Evolutionary conservation across 2,797 vertebrate genomes (phyloP).

Genomic region (Cyprinodon diabolis): DNA sequence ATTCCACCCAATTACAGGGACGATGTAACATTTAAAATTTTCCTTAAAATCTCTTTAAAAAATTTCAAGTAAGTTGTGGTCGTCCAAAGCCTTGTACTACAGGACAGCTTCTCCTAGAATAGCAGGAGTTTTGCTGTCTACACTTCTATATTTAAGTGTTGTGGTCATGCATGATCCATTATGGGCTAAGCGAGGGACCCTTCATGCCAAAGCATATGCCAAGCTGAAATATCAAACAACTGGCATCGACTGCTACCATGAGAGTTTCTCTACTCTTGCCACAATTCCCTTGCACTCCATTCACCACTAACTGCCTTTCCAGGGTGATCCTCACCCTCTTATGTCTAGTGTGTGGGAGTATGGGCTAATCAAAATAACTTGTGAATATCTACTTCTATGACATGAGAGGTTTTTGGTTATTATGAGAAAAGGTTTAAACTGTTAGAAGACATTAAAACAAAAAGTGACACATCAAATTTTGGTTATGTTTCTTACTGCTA

Average conservation of each 20-base stretch:
- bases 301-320: constrained; percentile 23
- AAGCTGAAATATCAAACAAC: constrained; percentile 69
- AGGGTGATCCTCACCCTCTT: constrained; percentile 50
- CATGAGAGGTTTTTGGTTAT: neutral
- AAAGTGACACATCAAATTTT: neutral
- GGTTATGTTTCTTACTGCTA: neutral
- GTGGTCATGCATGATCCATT: constrained; percentile 68
- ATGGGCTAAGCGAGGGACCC: constrained; percentile 61
- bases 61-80: neutral
- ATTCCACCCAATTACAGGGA: constrained; percentile 1
- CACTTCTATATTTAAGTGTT: constrained; percentile 67
- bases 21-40: neutral
- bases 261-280: constrained; percentile 47
- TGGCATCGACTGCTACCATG: constrained; percentile 56
- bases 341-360: constrained; percentile 28
- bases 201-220: constrained; percentile 57
- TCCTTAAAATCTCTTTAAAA: constrained; percentile 3
- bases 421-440: neutral
- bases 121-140: constrained; percentile 51
- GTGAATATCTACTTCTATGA: neutral
- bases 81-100: constrained; percentile 8
- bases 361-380: constrained; percentile 21
- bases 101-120: constrained; percentile 28
- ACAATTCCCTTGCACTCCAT: constrained; percentile 11
- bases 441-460: neutral